These are phyloP conservation scores for Synaphobranchus kaupii DNA, from an alignment of 2,797 vertebrate species.

Conservation along the genomic window DNA sequence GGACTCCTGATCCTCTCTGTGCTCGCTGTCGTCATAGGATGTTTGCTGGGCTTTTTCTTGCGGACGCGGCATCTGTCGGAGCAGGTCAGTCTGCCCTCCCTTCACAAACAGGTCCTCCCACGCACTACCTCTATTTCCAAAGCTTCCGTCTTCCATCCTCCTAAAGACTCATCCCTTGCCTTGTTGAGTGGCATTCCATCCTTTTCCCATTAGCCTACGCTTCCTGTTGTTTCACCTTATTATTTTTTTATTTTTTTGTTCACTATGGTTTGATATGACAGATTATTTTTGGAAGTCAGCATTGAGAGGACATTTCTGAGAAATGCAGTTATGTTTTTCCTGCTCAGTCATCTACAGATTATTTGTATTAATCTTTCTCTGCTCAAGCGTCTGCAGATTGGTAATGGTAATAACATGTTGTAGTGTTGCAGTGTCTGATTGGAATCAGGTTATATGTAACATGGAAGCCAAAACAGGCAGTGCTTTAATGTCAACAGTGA, in stretches of 20 bases:
- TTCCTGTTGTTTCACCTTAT: not conserved
- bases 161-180: not conserved
- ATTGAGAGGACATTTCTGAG: not conserved
- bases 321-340: not conserved
- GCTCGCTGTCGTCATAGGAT: constrained; percentile 89
- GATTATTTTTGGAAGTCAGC: not conserved
- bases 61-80: constrained; percentile 87
- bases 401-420: not conserved
- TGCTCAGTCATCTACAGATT: not conserved
- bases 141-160: constrained; percentile 17
- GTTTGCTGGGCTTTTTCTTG: constrained; percentile 93
- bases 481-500: not conserved
- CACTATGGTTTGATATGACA: not conserved
- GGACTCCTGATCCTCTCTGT: constrained; percentile 94
- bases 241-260: not conserved
- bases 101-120: constrained; percentile 5
- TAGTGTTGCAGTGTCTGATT: not conserved
- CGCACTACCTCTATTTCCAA: constrained; percentile 41
- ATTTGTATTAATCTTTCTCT: not conserved
- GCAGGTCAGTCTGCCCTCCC: constrained; percentile 78
- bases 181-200: not conserved
- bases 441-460: not conserved
- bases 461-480: not conserved
- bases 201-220: not conserved
- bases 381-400: not conserved